Evolutionary conservation across 2,888 invertebrate genomes (phyloP).

Genomic region (Drosophila pseudotalamancana): DNA sequence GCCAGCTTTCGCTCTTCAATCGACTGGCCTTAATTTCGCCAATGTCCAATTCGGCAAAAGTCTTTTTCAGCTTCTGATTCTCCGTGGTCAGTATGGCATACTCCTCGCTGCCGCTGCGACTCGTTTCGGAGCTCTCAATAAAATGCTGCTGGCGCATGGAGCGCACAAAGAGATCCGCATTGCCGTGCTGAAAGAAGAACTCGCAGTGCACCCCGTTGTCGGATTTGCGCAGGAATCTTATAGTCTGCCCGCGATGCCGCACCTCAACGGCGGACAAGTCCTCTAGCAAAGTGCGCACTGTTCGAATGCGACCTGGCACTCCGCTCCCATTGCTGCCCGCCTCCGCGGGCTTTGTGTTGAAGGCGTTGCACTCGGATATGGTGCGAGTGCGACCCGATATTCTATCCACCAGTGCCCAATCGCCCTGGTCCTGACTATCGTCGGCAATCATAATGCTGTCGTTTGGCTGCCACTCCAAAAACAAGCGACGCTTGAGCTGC

Average conservation of each 20-base stretch:
- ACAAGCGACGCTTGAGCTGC: slow-evolving; percentile 85
- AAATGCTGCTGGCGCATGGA: slow-evolving; percentile 81
- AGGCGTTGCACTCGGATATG: slow-evolving; percentile 82
- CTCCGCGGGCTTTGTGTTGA: slow-evolving; percentile 81
- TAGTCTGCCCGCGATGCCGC: slow-evolving; percentile 85
- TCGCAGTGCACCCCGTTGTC: slow-evolving; percentile 87
- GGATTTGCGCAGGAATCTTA: slow-evolving; percentile 88
- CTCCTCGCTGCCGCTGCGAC: slow-evolving; percentile 86
- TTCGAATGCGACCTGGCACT: slow-evolving; percentile 82
- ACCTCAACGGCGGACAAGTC: slow-evolving; percentile 88
- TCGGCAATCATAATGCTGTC: slow-evolving; percentile 89
- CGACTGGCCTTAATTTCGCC: slow-evolving; percentile 83
- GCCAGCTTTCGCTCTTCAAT: slow-evolving; percentile 79
- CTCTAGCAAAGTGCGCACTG: slow-evolving; percentile 86
- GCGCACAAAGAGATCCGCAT: slow-evolving; percentile 88
- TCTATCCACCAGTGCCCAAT: slow-evolving; percentile 93
- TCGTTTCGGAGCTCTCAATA: slow-evolving; percentile 84
- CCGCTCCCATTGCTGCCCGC: slow-evolving; percentile 34
- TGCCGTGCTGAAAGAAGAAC: slow-evolving; percentile 94
- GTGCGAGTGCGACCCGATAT: slow-evolving; percentile 84
- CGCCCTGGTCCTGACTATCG: slow-evolving; percentile 91
- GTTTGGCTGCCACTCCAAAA: slow-evolving; percentile 93
- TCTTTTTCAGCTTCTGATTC: slow-evolving; percentile 90
- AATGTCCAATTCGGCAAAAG: slow-evolving; percentile 94
- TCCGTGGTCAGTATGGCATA: slow-evolving; percentile 90